These are phyloP conservation scores for Trissoscelio sp. DNA, from an alignment of 2,888 invertebrate species.

Conservation along the genomic window DNA sequence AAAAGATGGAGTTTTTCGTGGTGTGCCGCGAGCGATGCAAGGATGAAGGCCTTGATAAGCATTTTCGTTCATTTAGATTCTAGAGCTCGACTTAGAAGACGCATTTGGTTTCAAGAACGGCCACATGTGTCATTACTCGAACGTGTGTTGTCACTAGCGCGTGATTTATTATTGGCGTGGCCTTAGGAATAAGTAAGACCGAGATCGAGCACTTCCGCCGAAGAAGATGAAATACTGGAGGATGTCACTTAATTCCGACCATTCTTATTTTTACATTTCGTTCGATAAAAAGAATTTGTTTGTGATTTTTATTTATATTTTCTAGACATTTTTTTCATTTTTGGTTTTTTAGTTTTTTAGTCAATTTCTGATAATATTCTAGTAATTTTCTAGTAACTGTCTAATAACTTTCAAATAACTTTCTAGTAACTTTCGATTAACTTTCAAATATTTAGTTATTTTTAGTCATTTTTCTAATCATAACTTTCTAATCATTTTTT, in stretches of 20 bases:
- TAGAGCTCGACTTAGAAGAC: conserved; percentile 51
- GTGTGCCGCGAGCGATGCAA: too few species aligned
- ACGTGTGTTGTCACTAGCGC: conserved; percentile 57
- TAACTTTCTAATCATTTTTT: too few species aligned
- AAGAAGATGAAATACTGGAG: conserved; percentile 52
- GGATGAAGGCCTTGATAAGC: conserved; percentile 62
- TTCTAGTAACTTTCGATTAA: too few species aligned
- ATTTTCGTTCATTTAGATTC: conserved; percentile 63
- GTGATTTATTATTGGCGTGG: conserved; percentile 62
- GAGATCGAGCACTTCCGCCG: conserved; percentile 64
- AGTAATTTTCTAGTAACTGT: too few species aligned
- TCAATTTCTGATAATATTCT: too few species aligned
- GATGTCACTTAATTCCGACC: conserved; percentile 10
- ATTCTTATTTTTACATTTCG: conserved; percentile 2
- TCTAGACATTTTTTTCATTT: neutral
- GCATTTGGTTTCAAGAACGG: conserved; percentile 61
- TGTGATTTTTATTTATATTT: too few species aligned
- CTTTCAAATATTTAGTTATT: too few species aligned
- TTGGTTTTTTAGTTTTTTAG: too few species aligned
- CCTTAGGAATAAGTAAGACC: conserved; percentile 62
- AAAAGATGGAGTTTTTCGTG: too few species aligned
- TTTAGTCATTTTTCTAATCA: too few species aligned
- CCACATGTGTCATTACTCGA: conserved; percentile 61
- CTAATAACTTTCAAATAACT: too few species aligned
- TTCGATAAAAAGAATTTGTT: too few species aligned